Evolutionary conservation across 2,888 invertebrate genomes (phyloP), one percentile per base, ranked within the genome.

Genomic region (Drosophila lutescens): DNA sequence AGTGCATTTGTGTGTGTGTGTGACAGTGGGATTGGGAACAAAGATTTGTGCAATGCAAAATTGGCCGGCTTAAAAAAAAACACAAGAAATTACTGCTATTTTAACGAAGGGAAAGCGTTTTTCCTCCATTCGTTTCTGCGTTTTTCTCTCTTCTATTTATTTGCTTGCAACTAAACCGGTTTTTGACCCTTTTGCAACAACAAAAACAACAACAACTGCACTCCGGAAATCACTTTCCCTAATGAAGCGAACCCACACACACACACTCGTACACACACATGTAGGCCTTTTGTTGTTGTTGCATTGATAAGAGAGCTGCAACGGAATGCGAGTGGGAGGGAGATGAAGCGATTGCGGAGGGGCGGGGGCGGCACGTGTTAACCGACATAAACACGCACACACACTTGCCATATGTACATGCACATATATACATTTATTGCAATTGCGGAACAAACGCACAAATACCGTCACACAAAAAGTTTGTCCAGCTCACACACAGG

Each of bases 171-270:
- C 44, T 51, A 49, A 57, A 73, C 73, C 58, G 63, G 53, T 62
- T 73, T 63, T 38, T 58, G 32, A 41, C 57, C 50, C 73, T 57
- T 54, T 59, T 54, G 15, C 49, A 38, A 17, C 32, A 26, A 47
- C 46, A 56, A 46, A 20, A 53, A 74, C 34, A 57, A 65, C 40
- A 61, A 58, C 49, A 66, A 56, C 65, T 81, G 81, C 80, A 78
- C 72, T 77, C 55, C 70, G 61, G 70, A 70, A 71, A 71, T 71
- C 81, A 86, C 82, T 82, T 87, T 70, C 70, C 70, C 70, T 70
- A 70, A 70, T 70, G 72, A 70, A 70, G 77, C 79, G 67, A 50
- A 69, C 34, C 61, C 53, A 69, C 67, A 56, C 38, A 58, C 40
- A 38, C 60, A 32, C 26, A 20, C 20, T 2, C 20, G 2, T 2